A percentile compares a stretch with the other conserved stretches of the same genome.
These are phyloP conservation scores for Mormyrus iriodes DNA, from an alignment of 2,113 vertebrate species.

Conservation along the genomic window DNA sequence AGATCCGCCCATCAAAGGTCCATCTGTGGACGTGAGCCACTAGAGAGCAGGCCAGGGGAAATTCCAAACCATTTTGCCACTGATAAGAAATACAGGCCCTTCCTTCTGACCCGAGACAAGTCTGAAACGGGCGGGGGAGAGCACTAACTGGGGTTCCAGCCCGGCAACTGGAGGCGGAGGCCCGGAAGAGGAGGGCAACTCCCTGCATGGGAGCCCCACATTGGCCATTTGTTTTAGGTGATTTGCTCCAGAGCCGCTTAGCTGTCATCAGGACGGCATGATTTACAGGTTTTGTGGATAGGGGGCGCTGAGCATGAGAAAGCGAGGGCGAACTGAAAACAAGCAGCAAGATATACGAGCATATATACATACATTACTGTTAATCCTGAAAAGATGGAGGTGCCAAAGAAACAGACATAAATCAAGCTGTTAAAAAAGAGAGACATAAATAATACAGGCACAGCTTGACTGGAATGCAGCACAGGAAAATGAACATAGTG, in stretches of 20 bases:
- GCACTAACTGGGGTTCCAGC: not conserved
- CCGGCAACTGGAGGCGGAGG: not conserved
- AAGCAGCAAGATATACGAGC: conserved; percentile 16
- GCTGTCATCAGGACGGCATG: conserved; percentile 17
- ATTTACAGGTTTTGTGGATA: conserved; percentile 20
- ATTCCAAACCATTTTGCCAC: not conserved
- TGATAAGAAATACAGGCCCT: conserved; percentile 2
- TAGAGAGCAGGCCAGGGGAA: not conserved
- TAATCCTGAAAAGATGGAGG: conserved; percentile 26
- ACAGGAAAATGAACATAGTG: not conserved
- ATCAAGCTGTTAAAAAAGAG: conserved; percentile 10
- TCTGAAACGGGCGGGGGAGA: not conserved
- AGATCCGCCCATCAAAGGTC: conserved; percentile 23
- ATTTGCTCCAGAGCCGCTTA: not conserved
- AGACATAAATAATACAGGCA: conserved; percentile 22
- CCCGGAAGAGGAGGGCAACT: not conserved
- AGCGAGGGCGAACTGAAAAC: conserved; percentile 18
- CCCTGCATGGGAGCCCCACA: not conserved
- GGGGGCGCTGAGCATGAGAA: not conserved
- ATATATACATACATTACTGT: conserved; percentile 25
- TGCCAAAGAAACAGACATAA: conserved; percentile 22
- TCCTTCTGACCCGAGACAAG: not conserved
- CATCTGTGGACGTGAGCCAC: conserved; percentile 22
- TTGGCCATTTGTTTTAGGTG: not conserved
- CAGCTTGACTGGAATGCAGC: not conserved